phyloP scores from a whole-genome alignment of 2,888 invertebrate genomes.

The Balanococcus diminutus region DNA sequence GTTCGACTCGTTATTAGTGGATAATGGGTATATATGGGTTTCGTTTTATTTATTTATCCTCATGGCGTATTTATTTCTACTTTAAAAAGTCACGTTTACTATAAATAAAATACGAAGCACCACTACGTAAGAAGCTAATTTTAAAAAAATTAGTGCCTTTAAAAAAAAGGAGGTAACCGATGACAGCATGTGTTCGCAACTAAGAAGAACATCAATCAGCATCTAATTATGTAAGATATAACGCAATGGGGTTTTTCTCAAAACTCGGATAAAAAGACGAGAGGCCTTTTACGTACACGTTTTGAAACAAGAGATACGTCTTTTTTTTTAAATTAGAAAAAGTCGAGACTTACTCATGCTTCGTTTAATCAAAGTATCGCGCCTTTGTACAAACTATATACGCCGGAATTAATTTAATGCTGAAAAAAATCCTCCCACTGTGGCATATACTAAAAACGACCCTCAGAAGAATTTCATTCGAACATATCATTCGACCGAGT shows the following conservation, averaged over 20 bases:
- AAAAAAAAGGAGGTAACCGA: background rate
- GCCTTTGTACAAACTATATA: background rate
- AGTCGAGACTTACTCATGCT: too few relatives aligned
- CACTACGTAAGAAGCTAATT: background rate
- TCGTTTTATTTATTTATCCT: slow-evolving; percentile 4
- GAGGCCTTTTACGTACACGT: background rate
- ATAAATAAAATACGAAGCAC: background rate
- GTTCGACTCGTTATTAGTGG: background rate
- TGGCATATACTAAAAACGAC: background rate
- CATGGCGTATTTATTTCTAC: background rate
- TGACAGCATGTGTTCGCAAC: background rate
- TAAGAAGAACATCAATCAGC: background rate
- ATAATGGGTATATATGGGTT: background rate
- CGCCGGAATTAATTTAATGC: background rate
- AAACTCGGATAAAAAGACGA: background rate
- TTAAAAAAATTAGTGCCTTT: background rate
- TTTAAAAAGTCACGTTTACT: background rate
- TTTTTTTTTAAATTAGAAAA: too few relatives aligned
- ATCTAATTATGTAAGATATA: background rate
- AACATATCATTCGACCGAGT: background rate
- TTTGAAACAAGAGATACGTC: too few relatives aligned
- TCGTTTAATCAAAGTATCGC: background rate
- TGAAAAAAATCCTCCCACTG: background rate
- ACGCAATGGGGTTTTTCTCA: background rate
- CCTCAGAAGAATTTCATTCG: background rate